Base-by-base conservation (phyloP, 1,140 invertebrate genomes). In the Drosophila subpulchrella region DNA sequence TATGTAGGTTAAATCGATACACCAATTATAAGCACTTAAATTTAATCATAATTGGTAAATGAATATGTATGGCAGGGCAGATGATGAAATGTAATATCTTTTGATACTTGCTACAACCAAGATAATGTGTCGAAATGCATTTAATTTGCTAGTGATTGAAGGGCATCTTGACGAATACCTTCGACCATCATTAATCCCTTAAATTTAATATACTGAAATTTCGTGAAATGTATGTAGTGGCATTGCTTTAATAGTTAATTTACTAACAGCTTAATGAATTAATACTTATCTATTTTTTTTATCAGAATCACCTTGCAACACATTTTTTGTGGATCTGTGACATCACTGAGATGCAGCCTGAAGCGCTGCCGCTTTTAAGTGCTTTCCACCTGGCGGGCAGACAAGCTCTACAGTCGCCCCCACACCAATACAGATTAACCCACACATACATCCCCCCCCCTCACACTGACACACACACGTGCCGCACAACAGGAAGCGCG, bases 321-420 rank as follows among this genome's bases (percentile, higher is more conserved):
- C 0, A 4, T 47, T 24, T 7, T 27, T 27, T 47, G n/a, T 11
- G 11, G 15, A 51, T 15, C 15, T 34, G 12, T 12, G 46, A 11
- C 46, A 51, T 4, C 58, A 56, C 50, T 54, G 60, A 20, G 54
- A 34, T 60, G 60, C 60, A 42, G 60, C 38, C 60, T 60, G 55
- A 39, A 60, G 55, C 32, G 6, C 15, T 17, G 12, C 58, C 62
- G 61, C 51, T 61, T 63, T 81, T 88, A 86, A 86, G 82, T 86
- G 75, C 82, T 88, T 86, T 82, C 79, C 82, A 88, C 83, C 75
- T 82, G 75, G 24, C 65, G 75, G 78, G 63, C 78, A 85, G 61
- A 80, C 66, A 65, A 79, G 63, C 50, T 38, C 39, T 51, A 39
- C 44, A 27, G 32, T 15, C 39, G 1, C 12, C 32, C 41, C 42